Conservation (phyloP, 2,113 vertebrate species). For the Salvelinus namaycush region DNA sequence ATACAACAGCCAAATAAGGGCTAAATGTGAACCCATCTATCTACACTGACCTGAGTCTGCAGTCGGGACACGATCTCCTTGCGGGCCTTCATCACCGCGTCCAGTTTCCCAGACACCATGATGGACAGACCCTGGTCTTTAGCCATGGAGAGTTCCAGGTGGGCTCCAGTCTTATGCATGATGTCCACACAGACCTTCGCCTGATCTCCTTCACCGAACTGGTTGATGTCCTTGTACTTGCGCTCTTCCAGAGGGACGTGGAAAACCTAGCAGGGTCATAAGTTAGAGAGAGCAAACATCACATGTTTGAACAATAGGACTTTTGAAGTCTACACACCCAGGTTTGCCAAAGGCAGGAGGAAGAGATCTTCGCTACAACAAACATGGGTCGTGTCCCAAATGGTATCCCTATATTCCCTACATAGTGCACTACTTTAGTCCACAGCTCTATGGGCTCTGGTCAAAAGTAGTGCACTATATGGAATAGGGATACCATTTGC, state of each 20-base stretch:
- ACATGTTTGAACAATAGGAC: not conserved
- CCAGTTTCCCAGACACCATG: conserved; percentile 98
- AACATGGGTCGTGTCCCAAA: too few species aligned
- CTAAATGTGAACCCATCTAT: too few species aligned
- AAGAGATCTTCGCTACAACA: too few species aligned
- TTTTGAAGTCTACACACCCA: too few species aligned
- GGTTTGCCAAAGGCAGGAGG: not conserved
- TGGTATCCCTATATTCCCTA: too few species aligned
- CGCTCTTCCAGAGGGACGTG: conserved; percentile 98
- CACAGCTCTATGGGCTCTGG: too few species aligned
- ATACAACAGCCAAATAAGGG: too few species aligned
- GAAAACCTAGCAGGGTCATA: conserved; percentile 82
- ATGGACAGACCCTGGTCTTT: conserved; percentile 99
- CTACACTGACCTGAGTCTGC: conserved; percentile 90
- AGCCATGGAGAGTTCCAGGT: conserved; percentile 95
- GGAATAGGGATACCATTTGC: too few species aligned
- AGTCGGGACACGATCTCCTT: conserved; percentile 98
- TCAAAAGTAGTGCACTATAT: too few species aligned
- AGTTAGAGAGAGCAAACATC: not conserved
- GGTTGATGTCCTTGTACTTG: conserved; percentile 98
- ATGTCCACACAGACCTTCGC: conserved; percentile 99
- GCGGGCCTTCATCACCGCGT: conserved; percentile 98
- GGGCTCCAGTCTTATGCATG: conserved; percentile 98
- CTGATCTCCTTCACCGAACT: conserved; percentile 98
- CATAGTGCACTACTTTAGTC: too few species aligned